Conservation (phyloP, 2,113 vertebrate genomes). For the Pygathrix nemaeus region DNA sequence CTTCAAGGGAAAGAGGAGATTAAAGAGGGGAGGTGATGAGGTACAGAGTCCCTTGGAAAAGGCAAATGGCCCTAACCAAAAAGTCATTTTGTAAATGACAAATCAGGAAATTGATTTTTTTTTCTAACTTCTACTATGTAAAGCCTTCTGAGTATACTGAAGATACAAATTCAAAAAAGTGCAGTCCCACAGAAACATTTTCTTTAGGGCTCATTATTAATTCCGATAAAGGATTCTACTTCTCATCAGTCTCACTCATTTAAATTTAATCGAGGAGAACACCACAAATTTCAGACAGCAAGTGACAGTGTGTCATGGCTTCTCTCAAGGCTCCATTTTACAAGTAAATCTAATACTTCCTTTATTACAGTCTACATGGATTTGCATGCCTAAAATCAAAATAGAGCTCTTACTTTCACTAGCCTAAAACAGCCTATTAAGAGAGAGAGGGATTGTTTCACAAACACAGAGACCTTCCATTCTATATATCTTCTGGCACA, state of each 20-base stretch:
- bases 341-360: not conserved
- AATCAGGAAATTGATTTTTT: not conserved
- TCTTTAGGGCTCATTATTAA: not conserved
- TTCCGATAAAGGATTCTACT: not conserved
- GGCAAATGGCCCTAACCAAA: not conserved
- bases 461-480: not conserved
- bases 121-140: not conserved
- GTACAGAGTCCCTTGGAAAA: not conserved
- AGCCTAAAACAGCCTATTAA: not conserved
- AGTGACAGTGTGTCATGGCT: not conserved
- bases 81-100: not conserved
- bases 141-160: not conserved
- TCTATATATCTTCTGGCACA: not conserved
- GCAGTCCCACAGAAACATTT: not conserved
- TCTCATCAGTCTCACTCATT: not conserved
- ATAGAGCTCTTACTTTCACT: not conserved
- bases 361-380: not conserved
- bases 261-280: not conserved
- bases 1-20: not conserved
- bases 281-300: not conserved
- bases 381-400: not conserved
- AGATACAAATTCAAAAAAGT: not conserved
- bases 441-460: not conserved
- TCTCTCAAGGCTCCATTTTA: not conserved
- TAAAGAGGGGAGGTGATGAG: not conserved